Conservation (phyloP, 30 jellyfish, hydroid and myxozoan genomes). For the Phacellophora camtschatica region DNA sequence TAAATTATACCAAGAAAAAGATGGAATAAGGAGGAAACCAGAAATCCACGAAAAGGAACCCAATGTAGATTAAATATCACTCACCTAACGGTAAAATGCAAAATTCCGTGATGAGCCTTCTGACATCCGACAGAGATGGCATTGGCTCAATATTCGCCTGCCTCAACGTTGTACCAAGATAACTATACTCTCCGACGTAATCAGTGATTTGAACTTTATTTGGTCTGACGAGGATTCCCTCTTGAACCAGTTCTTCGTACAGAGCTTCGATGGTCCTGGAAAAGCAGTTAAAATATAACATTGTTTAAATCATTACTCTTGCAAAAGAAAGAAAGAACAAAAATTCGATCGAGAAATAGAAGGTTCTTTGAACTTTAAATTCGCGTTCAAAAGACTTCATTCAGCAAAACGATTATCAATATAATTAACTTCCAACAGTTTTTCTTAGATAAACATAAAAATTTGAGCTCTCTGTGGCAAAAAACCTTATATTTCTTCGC, state of each 20-base stretch:
- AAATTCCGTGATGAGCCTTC: conserved; percentile 91
- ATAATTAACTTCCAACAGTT: too few relatives aligned
- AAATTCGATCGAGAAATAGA: too few relatives aligned
- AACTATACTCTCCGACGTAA: conserved; percentile 93
- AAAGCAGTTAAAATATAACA: too few relatives aligned
- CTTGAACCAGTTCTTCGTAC: conserved; percentile 88
- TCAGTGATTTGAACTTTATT: conserved; percentile 66
- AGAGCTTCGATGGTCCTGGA: conserved; percentile 91
- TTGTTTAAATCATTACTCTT: too few relatives aligned
- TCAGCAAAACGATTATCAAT: too few relatives aligned
- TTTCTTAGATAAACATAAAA: too few relatives aligned
- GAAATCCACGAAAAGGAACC: background rate
- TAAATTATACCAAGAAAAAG: too few relatives aligned
- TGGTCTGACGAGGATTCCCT: conserved; percentile 76
- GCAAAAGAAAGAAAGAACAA: too few relatives aligned
- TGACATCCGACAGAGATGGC: conserved; percentile 96
- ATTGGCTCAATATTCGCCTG: conserved; percentile 97
- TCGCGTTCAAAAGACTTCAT: too few relatives aligned
- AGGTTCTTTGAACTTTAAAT: too few relatives aligned
- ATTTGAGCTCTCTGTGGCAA: too few relatives aligned
- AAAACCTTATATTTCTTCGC: too few relatives aligned
- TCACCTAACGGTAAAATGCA: conserved; percentile 94
- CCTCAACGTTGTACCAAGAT: conserved; percentile 94
- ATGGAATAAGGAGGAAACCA: background rate
- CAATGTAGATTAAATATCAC: background rate